These are phyloP conservation scores for Perca schrenkii DNA, from an alignment of 2,113 vertebrate genomes.

Conservation along the genomic window DNA sequence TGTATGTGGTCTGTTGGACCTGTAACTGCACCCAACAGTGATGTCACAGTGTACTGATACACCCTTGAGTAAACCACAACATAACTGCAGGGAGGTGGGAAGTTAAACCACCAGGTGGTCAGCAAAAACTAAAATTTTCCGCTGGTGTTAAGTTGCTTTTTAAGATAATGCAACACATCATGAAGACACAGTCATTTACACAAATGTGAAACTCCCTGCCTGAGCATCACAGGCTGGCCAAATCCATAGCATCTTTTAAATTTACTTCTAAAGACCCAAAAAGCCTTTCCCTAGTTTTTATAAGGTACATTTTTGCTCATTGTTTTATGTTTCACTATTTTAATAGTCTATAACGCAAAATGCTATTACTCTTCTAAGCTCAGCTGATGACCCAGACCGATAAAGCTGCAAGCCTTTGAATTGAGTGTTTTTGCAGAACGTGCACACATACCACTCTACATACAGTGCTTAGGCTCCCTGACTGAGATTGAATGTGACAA, in stretches of 20 bases:
- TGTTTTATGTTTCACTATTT: neutral
- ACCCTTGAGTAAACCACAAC: neutral
- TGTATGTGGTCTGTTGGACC: too few species aligned
- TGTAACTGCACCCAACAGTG: neutral
- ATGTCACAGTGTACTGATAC: neutral
- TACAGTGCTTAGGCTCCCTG: constrained; percentile 63
- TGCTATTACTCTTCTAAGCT: neutral
- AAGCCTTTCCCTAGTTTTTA: too few species aligned
- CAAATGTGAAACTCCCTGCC: neutral
- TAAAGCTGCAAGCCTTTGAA: constrained; percentile 15
- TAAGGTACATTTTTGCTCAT: neutral
- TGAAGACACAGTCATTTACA: too few species aligned
- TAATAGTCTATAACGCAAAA: neutral
- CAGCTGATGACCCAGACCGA: neutral
- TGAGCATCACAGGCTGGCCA: neutral
- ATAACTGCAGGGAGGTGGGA: neutral
- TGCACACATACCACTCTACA: constrained; percentile 35
- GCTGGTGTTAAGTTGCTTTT: too few species aligned
- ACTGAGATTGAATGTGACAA: constrained; percentile 82
- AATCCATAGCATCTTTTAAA: neutral
- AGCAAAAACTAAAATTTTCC: neutral
- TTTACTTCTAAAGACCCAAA: neutral
- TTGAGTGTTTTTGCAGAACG: constrained; percentile 30
- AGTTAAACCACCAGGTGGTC: neutral
- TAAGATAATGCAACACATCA: too few species aligned